Evolutionary conservation across 30 jellyfish, hydroid and myxozoan genomes (phyloP), one percentile per base, ranked within the genome.

Genomic region (Hydra vulgaris): DNA sequence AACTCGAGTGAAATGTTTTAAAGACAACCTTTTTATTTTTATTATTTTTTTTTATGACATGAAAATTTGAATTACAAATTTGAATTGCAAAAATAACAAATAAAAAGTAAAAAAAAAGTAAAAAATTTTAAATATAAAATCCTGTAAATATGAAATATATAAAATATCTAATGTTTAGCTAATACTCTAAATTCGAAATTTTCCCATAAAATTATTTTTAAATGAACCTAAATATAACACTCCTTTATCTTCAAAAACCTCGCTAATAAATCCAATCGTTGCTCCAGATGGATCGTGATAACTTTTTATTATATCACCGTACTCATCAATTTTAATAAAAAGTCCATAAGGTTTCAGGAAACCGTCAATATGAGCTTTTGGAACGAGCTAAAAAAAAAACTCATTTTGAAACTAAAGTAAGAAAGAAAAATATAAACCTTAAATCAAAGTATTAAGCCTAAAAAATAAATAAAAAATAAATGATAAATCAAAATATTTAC

Each of bases 261-360:
- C 98, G 55, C 96, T 86, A 7, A 87, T 95, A 0, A 87, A 87
- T 21, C 85, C 27, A 27, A 86, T 87, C 22, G 84, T 92, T 21
- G 86, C 17, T 27, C 95, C 98, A 75, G 89, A 56, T 0, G 98
- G 96, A 69, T 92, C 98, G 74, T 92, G 98, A 79, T 52, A 87
- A 66, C 96, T 86, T 52, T 83, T 88, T 25, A 81, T 71, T 26
- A 82, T 79, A 83, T 92, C 96, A 21, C 98, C 98, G 52, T 74
- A 81, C 56, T 92, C 91, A 86, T 92, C 90, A 23, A 92, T 89
- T 20, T 83, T 79, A 26, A 92, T 56, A 77, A 92, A 17, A 54
- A 92, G 71, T n/a, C 98, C 98, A 83, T 92, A 92, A 22, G 76
- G 83, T 24, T 94, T 94, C 8, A 86, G 76, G 79, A 91, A 21